phyloP scores from a whole-genome alignment of 2,888 invertebrate species.

The Ochropleura leucogaster region DNA sequence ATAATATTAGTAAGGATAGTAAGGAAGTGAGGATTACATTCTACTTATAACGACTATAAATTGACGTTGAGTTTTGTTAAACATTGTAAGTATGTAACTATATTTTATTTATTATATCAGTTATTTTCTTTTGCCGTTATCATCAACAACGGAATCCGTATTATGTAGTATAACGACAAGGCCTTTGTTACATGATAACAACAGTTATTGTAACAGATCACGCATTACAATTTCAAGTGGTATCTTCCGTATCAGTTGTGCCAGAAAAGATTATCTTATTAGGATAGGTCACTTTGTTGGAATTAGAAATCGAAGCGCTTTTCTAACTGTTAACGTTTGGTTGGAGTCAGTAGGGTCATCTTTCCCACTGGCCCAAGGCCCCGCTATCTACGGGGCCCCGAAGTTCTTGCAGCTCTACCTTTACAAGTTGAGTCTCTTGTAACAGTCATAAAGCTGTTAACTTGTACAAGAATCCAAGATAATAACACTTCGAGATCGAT shows the following conservation, averaged over 20 bases:
- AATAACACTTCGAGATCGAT: no score
- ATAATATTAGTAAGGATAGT: no score
- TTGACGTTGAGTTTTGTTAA: neutral
- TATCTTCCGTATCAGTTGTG: conserved; percentile 8
- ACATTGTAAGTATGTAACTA: no score
- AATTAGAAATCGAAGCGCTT: neutral
- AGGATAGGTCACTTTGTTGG: conserved; percentile 35
- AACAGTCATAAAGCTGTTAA: no score
- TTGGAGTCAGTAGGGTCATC: no score
- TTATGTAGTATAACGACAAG: conserved; percentile 14
- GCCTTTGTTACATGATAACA: conserved; percentile 35
- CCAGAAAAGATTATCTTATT: conserved; percentile 21
- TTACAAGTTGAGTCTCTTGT: no score
- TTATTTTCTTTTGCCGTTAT: conserved; percentile 5
- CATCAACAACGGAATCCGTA: conserved; percentile 8
- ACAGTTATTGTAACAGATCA: conserved; percentile 8
- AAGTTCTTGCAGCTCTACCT: no score
- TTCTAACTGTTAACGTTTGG: no score
- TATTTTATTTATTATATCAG: conserved; percentile 9
- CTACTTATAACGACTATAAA: neutral
- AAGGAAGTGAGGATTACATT: no score
- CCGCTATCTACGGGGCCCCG: no score
- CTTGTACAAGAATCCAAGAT: no score
- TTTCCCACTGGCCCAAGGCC: no score
- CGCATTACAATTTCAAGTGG: conserved; percentile 8